phyloP scores from a whole-genome alignment of 2,797 vertebrate genomes.

The Macroramphosus scolopax region DNA sequence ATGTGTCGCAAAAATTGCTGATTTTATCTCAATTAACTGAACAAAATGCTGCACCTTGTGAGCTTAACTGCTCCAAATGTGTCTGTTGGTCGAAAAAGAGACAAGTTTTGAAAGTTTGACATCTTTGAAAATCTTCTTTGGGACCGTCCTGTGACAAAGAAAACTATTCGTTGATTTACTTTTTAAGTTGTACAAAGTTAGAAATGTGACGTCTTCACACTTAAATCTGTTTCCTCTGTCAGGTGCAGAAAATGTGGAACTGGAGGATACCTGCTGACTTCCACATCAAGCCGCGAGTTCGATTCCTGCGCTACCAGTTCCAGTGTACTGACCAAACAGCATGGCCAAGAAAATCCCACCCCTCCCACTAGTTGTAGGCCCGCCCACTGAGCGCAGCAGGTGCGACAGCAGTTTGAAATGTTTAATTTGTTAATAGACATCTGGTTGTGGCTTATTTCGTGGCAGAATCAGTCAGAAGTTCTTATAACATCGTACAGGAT shows the following conservation, averaged over 20 bases:
- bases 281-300: constrained; percentile 77
- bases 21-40: too few relatives aligned
- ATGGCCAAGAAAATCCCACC: constrained; percentile 60
- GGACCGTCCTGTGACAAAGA: too few relatives aligned
- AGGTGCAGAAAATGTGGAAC: constrained; percentile 86
- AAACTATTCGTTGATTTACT: too few relatives aligned
- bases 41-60: too few relatives aligned
- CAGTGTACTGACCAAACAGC: constrained; percentile 75
- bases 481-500: constrained; percentile 45
- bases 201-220: too few relatives aligned
- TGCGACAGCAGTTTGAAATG: constrained; percentile 54
- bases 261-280: constrained; percentile 87
- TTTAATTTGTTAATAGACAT: constrained; percentile 55
- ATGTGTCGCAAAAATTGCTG: too few relatives aligned
- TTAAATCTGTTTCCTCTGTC: constrained; percentile 5
- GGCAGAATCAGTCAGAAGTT: constrained; percentile 15
- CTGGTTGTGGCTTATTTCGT: constrained; percentile 32
- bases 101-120: too few relatives aligned
- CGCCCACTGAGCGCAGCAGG: constrained; percentile 34
- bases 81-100: too few relatives aligned
- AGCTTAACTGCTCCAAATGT: too few relatives aligned
- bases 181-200: too few relatives aligned
- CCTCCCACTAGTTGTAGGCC: constrained; percentile 64
- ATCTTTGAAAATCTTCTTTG: too few relatives aligned
- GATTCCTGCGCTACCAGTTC: constrained; percentile 77